Conservation (phyloP, 2,888 invertebrate genomes). For the Spilosoma lubricipeda region DNA sequence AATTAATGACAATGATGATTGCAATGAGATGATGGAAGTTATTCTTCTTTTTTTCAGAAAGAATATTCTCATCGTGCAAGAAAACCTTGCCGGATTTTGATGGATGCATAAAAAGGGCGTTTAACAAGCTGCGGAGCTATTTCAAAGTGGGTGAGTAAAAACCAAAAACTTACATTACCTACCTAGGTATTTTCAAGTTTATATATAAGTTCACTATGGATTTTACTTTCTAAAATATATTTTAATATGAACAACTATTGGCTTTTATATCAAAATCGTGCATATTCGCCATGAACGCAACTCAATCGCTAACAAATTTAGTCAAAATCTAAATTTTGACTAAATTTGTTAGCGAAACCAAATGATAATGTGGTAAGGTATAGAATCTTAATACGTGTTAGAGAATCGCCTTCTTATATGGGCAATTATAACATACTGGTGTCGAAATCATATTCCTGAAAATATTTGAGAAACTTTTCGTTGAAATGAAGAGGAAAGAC, state of each 20-base stretch:
- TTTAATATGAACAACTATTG: too few species aligned
- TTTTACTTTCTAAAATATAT: too few species aligned
- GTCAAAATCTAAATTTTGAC: neutral
- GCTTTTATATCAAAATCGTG: too few species aligned
- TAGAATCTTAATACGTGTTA: too few species aligned
- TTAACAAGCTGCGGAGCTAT: constrained; percentile 90
- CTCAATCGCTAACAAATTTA: neutral
- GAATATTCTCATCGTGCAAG: constrained; percentile 87
- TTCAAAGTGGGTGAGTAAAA: constrained; percentile 88
- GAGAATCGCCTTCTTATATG: too few species aligned
- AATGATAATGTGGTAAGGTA: too few species aligned
- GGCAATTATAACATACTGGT: too few species aligned
- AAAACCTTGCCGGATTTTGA: constrained; percentile 88
- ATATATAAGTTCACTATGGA: too few species aligned
- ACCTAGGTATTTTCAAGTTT: too few species aligned
- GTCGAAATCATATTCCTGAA: too few species aligned
- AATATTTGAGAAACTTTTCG: neutral
- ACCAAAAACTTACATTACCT: too few species aligned
- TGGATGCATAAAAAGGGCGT: constrained; percentile 89
- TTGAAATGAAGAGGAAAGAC: neutral
- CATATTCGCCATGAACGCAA: neutral
- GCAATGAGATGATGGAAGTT: neutral
- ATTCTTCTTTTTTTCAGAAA: constrained; percentile 64
- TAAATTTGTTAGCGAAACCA: neutral
- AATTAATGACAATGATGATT: too few species aligned